Evolutionary conservation across 2,888 invertebrate species (phyloP).

Genomic region (Neoscelio sp.): DNA sequence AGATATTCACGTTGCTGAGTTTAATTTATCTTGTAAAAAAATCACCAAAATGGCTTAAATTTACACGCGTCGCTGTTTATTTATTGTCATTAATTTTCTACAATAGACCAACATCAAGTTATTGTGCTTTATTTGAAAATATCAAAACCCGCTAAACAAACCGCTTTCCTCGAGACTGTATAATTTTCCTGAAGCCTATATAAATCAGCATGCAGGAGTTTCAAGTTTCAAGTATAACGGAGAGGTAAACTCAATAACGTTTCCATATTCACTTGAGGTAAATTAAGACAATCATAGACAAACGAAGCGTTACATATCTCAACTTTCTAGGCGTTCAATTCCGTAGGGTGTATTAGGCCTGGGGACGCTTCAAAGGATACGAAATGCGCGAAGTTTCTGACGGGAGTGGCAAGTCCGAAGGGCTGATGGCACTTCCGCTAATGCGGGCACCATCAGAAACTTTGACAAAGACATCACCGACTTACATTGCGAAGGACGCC

Average conservation of each 20-base stretch:
- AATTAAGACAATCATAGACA: slow-evolving; percentile 58
- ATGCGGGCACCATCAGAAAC: slow-evolving; percentile 71
- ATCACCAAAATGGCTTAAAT: too few species aligned
- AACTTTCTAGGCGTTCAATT: slow-evolving; percentile 45
- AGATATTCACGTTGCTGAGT: too few species aligned
- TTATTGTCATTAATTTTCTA: too few species aligned
- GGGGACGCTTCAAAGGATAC: slow-evolving; percentile 56
- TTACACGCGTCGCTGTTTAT: too few species aligned
- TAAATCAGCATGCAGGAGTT: slow-evolving; percentile 1
- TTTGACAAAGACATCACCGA: slow-evolving; percentile 68
- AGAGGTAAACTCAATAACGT: slow-evolving; percentile 38
- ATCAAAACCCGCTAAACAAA: too few species aligned
- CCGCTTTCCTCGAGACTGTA: too few species aligned
- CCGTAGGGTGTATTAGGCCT: slow-evolving; percentile 52
- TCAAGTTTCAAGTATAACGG: slow-evolving; percentile 10
- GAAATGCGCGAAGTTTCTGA: slow-evolving; percentile 66
- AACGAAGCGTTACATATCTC: slow-evolving; percentile 59
- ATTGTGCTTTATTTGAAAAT: too few species aligned
- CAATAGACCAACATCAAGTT: too few species aligned
- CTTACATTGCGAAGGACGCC: slow-evolving; percentile 54
- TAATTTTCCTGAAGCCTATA: too few species aligned
- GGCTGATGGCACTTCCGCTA: slow-evolving; percentile 70
- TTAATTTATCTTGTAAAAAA: too few species aligned
- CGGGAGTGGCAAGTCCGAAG: slow-evolving; percentile 59
- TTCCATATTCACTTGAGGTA: slow-evolving; percentile 50